phyloP scores from a whole-genome alignment of 2,888 invertebrate species.

The Ochropleura plecta region DNA sequence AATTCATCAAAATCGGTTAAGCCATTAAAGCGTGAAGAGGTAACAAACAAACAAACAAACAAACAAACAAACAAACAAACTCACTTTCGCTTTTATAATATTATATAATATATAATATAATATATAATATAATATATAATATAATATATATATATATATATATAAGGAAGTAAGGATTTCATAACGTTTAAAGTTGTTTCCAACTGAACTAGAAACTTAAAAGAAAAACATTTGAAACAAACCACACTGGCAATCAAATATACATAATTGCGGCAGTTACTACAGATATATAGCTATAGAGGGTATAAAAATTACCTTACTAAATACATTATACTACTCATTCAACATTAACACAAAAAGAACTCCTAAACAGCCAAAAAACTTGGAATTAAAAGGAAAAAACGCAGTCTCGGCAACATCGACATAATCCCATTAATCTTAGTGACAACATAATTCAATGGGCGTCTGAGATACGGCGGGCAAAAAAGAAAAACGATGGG shows the following conservation, averaged over 20 bases:
- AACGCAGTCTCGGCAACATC: slow-evolving; percentile 62
- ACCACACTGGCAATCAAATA: not conserved
- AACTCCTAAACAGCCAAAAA: slow-evolving; percentile 24
- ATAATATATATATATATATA: too few species aligned
- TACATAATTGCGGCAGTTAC: not conserved
- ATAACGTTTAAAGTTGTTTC: not conserved
- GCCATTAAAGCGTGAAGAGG: too few species aligned
- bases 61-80: too few species aligned
- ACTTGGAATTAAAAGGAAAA: slow-evolving; percentile 61
- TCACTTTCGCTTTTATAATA: too few species aligned
- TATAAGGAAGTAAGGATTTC: too few species aligned
- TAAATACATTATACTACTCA: not conserved
- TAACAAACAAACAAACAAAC: too few species aligned
- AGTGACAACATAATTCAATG: slow-evolving; percentile 81
- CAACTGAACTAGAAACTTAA: not conserved
- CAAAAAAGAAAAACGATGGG: slow-evolving; percentile 56
- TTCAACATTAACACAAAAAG: not conserved
- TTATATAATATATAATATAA: too few species aligned
- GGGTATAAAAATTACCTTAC: too few species aligned
- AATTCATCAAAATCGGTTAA: too few species aligned
- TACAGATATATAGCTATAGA: too few species aligned
- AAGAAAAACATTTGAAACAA: not conserved
- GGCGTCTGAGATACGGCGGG: slow-evolving; percentile 67
- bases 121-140: too few species aligned
- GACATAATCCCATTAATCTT: slow-evolving; percentile 82